Conservation (phyloP, 1,140 invertebrate genomes). For the Lepidostoma basale region DNA sequence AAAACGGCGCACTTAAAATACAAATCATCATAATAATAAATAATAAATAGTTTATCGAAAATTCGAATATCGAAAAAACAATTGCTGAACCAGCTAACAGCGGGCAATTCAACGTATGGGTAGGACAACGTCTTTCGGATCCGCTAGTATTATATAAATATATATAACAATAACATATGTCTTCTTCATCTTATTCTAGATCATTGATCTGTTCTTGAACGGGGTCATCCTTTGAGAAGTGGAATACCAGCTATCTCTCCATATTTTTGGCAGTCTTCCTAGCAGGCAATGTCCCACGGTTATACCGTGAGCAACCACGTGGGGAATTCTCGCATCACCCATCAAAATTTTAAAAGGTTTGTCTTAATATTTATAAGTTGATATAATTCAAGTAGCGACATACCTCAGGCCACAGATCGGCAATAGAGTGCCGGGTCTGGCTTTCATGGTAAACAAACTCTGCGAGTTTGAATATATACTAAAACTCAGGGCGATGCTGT, state of each 20-base stretch:
- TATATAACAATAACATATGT: not conserved
- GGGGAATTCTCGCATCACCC: too few relatives aligned
- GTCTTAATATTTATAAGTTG: not conserved
- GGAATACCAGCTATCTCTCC: too few relatives aligned
- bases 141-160: not conserved
- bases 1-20: too few relatives aligned
- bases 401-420: slow-evolving; percentile 12
- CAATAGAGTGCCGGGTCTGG: not conserved
- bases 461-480: slow-evolving; percentile 3
- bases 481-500: slow-evolving; percentile 14
- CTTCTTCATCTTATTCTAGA: not conserved
- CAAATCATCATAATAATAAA: too few relatives aligned
- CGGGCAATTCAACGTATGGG: not conserved
- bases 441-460: not conserved
- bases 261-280: too few relatives aligned
- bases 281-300: too few relatives aligned
- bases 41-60: too few relatives aligned
- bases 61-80: too few relatives aligned
- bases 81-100: too few relatives aligned
- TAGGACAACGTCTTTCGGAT: not conserved
- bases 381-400: not conserved
- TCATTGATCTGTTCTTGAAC: too few relatives aligned
- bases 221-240: too few relatives aligned
- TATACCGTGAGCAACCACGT: too few relatives aligned
- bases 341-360: not conserved